A percentile compares a stretch with the other conserved stretches of the same genome.
phyloP scores from a whole-genome alignment of 92 coral and sea anemone species.

The Actinostola sp. region DNA sequence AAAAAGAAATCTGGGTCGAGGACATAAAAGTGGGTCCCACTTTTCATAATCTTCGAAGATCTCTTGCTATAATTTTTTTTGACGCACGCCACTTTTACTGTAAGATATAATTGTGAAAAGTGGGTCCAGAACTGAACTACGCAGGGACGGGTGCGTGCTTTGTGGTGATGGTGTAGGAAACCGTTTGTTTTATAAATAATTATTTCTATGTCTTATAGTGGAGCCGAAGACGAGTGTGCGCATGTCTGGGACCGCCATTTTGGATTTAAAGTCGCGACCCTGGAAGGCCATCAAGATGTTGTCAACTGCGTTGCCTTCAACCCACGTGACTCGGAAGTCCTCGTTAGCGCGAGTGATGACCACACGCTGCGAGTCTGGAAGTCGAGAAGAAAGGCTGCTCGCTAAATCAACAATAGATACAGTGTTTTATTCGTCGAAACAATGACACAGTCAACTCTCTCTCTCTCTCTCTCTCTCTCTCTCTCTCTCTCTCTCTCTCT shows the following conservation, averaged over 20 bases:
- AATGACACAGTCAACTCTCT: too few relatives aligned
- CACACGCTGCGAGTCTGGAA: constrained; percentile 82
- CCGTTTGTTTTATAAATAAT: not conserved
- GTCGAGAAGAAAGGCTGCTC: constrained; percentile 60
- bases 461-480: too few relatives aligned
- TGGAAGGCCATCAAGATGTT: constrained; percentile 70
- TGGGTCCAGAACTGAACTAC: too few relatives aligned
- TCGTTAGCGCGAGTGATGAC: constrained; percentile 88
- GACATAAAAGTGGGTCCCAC: too few relatives aligned
- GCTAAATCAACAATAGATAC: not conserved
- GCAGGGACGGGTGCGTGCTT: not conserved
- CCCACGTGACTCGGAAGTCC: constrained; percentile 72
- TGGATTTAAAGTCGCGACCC: constrained; percentile 77
- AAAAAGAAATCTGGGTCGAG: too few relatives aligned
- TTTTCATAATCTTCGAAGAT: too few relatives aligned
- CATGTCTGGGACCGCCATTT: constrained; percentile 89
- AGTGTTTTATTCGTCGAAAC: not conserved
- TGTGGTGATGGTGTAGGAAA: not conserved
- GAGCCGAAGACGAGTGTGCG: constrained; percentile 76
- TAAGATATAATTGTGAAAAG: too few relatives aligned
- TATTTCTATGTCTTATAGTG: constrained; percentile 42
- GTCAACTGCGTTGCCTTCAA: constrained; percentile 84
- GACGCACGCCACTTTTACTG: too few relatives aligned
- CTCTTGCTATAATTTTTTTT: too few relatives aligned
- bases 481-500: too few relatives aligned